Conservation (phyloP, 2,888 invertebrate species). For the Hypercompe scribonia region DNA sequence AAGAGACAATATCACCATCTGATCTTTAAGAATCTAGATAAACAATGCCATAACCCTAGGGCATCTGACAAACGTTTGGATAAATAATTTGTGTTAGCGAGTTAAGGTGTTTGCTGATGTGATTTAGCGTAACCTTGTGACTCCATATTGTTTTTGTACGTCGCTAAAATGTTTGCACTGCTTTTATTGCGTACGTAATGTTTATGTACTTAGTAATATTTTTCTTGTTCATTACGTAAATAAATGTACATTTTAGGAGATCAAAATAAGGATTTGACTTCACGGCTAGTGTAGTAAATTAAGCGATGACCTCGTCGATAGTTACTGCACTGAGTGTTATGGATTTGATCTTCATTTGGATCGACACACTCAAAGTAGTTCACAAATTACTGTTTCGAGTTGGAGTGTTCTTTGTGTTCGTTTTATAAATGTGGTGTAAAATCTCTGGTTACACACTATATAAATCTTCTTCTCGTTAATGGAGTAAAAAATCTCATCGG, state of each 20-base stretch:
- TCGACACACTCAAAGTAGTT: no score
- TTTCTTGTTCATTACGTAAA: not conserved
- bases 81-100: not conserved
- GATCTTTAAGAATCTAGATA: not conserved
- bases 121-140: conserved; percentile 1
- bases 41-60: not conserved
- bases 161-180: not conserved
- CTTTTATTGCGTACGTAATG: not conserved
- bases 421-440: no score
- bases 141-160: not conserved
- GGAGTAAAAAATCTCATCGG: no score
- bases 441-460: no score
- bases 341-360: not conserved
- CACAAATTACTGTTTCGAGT: no score
- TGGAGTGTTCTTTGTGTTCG: no score
- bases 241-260: not conserved
- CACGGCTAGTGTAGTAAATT: not conserved
- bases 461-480: no score
- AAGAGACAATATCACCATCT: not conserved
- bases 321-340: not conserved
- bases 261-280: not conserved
- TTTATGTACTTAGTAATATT: not conserved
- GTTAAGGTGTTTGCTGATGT: conserved; percentile 3
- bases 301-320: no score
- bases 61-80: not conserved